Evolutionary conservation across 1,140 invertebrate species (phyloP), one percentile per base, ranked within the genome.

Genomic region (Littorina saxatilis): DNA sequence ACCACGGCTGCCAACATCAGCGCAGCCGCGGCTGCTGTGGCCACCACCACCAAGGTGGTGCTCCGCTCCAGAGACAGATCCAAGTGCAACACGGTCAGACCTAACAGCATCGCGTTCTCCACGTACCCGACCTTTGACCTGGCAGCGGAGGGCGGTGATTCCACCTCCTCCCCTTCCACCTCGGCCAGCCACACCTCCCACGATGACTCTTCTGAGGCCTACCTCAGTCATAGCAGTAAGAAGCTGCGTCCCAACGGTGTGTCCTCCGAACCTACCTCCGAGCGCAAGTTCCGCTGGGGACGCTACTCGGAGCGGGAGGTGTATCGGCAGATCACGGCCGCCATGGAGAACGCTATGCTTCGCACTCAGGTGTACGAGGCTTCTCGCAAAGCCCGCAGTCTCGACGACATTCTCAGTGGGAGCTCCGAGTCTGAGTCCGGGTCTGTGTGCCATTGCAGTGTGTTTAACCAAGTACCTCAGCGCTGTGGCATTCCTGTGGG

Each of bases 61-160:
- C 73, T 90, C n/a, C 83, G 90, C 37, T 89, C 89, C 68, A 85
- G 84, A 61, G 91, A 91, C 70, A 87, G 87, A 52, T 86, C 86
- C 70, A 91, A 91, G 80, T 83, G 88, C 40, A 82, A 86, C 13
- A 81, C 89, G 37, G 89, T 88, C 55, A 83, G 91, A 68, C 91
- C 91, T 43, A 91, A 91, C 83, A 91, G 90, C 86, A 92, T 92
- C 83, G 90, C 91, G 32, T 92, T 91, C 81, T 91, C 90, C 27
- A 87, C 89, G 68, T 92, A 91, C 63, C 90, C 90, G 29, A 88
- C 86, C 29, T 91, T 90, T 85, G 91, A 92, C 77, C 78, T 91
- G 47, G 88, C 86, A 2, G 85, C 87, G 4, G 88, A 90, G 29
- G 86, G 85, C 81, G 39, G 32, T 20, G 55, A 0, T 81, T 79